Conservation (phyloP, 2,888 invertebrate genomes). For the Lamellibrachia columna region DNA sequence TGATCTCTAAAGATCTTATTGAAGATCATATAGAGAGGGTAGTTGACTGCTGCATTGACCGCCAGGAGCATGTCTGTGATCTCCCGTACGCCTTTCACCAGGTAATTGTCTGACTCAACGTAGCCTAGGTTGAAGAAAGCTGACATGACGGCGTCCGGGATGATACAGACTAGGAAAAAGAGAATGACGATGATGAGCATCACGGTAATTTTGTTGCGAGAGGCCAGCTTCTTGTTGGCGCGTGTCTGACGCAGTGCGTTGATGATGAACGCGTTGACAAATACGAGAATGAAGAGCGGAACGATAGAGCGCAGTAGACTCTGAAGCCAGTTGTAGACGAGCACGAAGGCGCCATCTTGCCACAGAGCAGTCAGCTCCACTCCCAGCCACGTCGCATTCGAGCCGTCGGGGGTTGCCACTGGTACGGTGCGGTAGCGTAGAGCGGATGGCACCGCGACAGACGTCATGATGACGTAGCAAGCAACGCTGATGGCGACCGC, state of each 20-base stretch:
- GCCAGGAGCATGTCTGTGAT: slow-evolving; percentile 62
- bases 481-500: slow-evolving; percentile 44
- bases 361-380: slow-evolving; percentile 43
- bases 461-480: slow-evolving; percentile 41
- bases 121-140: slow-evolving; percentile 63
- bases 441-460: slow-evolving; percentile 43
- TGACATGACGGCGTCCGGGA: slow-evolving; percentile 64
- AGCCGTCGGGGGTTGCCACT: slow-evolving; percentile 27
- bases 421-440: slow-evolving; percentile 38
- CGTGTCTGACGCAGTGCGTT: slow-evolving; percentile 40
- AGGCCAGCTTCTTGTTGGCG: slow-evolving; percentile 50
- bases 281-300: slow-evolving; percentile 44
- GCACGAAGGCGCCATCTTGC: slow-evolving; percentile 39
- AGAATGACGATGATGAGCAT: slow-evolving; percentile 63
- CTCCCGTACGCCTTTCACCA: slow-evolving; percentile 61
- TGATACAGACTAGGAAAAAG: slow-evolving; percentile 62
- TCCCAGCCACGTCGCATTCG: slow-evolving; percentile 33
- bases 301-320: slow-evolving; percentile 46
- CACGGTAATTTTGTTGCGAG: slow-evolving; percentile 61
- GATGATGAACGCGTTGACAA: slow-evolving; percentile 47
- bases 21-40: slow-evolving; percentile 61
- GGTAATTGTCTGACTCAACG: slow-evolving; percentile 56
- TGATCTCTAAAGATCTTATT: slow-evolving; percentile 59
- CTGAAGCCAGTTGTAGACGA: slow-evolving; percentile 44
- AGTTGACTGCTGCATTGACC: slow-evolving; percentile 63